Conservation (phyloP, 2,113 vertebrate species). For the Trinectes maculatus region DNA sequence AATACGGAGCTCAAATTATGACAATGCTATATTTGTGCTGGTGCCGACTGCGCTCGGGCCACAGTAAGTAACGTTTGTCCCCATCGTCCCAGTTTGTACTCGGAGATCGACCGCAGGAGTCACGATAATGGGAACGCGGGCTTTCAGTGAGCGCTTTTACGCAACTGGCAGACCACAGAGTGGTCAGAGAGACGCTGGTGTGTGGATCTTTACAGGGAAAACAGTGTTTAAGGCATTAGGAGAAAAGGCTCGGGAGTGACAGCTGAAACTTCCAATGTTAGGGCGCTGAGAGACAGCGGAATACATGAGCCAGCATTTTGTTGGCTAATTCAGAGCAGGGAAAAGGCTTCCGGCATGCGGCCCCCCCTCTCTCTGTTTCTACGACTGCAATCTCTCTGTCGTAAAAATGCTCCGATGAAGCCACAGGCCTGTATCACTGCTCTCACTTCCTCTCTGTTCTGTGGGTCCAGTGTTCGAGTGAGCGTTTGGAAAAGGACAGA, state of each 20-base stretch:
- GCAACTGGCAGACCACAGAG: constrained; percentile 70
- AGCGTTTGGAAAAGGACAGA: constrained; percentile 16
- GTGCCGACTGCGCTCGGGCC: constrained; percentile 38
- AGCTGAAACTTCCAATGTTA: constrained; percentile 58
- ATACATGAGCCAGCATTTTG: constrained; percentile 69
- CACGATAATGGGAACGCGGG: constrained; percentile 66
- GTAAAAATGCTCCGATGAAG: constrained; percentile 55
- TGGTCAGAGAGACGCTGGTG: constrained; percentile 67
- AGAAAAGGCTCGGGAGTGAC: constrained; percentile 70
- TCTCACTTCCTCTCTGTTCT: constrained; percentile 60
- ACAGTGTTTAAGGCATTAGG: constrained; percentile 75
- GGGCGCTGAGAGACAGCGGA: constrained; percentile 58
- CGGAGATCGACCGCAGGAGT: constrained; percentile 66
- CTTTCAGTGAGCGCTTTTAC: constrained; percentile 63
- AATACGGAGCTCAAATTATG: constrained; percentile 34
- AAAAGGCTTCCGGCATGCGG: constrained; percentile 68
- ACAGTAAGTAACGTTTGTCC: constrained; percentile 45
- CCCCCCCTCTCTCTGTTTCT: constrained; percentile 55
- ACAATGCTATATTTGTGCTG: constrained; percentile 65
- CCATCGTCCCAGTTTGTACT: constrained; percentile 63
- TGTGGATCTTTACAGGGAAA: constrained; percentile 75
- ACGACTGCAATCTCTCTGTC: constrained; percentile 50
- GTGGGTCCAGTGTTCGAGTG: constrained; percentile 25
- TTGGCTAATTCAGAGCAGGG: constrained; percentile 61
- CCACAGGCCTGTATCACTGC: constrained; percentile 35